A percentile compares a stretch with the other conserved stretches of the same genome.
Evolutionary conservation across 2,797 vertebrate genomes (phyloP).

Genomic region (Muraenolepis orangiensis): DNA sequence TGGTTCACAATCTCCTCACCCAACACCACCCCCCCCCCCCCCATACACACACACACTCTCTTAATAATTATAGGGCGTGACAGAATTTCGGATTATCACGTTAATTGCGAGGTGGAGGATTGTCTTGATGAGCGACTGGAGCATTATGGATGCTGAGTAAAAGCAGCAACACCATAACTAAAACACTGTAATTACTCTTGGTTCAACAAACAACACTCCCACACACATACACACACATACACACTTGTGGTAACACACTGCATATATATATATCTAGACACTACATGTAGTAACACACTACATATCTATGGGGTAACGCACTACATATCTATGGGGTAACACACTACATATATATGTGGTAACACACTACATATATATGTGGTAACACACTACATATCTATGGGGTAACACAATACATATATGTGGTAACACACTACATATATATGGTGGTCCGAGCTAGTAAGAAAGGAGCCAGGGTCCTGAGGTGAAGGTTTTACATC

Average conservation of each 20-base stretch:
- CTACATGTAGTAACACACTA: no score
- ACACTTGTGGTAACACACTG: not conserved
- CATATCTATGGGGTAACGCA: not conserved
- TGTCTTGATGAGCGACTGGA: not conserved
- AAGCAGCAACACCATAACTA: not conserved
- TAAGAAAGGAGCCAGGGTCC: no score
- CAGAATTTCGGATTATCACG: not conserved
- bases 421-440: not conserved
- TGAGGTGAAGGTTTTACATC: no score
- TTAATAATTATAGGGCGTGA: not conserved
- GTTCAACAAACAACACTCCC: not conserved
- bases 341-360: not conserved
- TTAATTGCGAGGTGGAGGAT: not conserved
- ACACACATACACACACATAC: no score
- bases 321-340: not conserved
- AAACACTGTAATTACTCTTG: not conserved
- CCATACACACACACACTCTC: not conserved
- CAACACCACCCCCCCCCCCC: slow-evolving; percentile 5
- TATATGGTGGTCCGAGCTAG: not conserved
- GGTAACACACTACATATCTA: no score
- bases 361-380: not conserved
- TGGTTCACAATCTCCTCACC: slow-evolving; percentile 30
- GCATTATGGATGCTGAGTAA: not conserved
- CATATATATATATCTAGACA: no score
- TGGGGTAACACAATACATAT: no score